A percentile compares a stretch with the other conserved stretches of the same genome.
Conservation (phyloP, 2,113 vertebrate species). For the Takifugu flavidus region DNA sequence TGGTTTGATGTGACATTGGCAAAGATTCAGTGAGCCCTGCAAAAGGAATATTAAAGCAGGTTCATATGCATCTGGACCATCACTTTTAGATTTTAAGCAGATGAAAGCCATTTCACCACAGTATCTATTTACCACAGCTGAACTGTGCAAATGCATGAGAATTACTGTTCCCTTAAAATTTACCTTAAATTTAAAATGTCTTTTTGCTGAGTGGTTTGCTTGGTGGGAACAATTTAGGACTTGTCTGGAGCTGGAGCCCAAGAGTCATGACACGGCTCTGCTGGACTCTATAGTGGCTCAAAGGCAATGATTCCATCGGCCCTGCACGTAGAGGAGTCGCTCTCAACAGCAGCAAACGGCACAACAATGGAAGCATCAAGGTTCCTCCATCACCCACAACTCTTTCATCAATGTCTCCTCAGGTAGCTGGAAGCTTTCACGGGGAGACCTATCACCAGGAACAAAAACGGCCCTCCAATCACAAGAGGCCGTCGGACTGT, state of each 20-base stretch:
- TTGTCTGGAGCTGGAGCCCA: not conserved
- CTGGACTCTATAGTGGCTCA: not conserved
- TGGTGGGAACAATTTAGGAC: not conserved
- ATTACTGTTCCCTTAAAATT: too few species aligned
- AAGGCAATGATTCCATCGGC: not conserved
- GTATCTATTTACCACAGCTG: too few species aligned
- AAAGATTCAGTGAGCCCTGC: conserved; percentile 36
- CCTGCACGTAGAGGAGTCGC: not conserved
- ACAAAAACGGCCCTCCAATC: conserved; percentile 4
- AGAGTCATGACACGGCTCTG: not conserved
- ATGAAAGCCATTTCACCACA: not conserved
- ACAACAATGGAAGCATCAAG: not conserved
- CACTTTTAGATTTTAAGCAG: not conserved
- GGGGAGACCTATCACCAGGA: conserved; percentile 12
- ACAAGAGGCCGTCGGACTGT: conserved; percentile 9
- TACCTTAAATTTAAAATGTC: too few species aligned
- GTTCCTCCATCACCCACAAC: conserved; percentile 8
- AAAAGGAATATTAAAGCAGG: conserved; percentile 14
- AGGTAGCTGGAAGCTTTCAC: conserved; percentile 23
- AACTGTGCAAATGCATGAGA: too few species aligned
- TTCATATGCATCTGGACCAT: conserved; percentile 5
- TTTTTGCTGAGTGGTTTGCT: not conserved
- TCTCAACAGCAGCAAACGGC: not conserved
- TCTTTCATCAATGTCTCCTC: conserved; percentile 48
- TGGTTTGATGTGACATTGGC: conserved; percentile 60